A percentile compares a stretch with the other conserved stretches of the same genome.
Evolutionary conservation across 2,113 vertebrate species (phyloP).

Genomic region (Heterochromis multidens): DNA sequence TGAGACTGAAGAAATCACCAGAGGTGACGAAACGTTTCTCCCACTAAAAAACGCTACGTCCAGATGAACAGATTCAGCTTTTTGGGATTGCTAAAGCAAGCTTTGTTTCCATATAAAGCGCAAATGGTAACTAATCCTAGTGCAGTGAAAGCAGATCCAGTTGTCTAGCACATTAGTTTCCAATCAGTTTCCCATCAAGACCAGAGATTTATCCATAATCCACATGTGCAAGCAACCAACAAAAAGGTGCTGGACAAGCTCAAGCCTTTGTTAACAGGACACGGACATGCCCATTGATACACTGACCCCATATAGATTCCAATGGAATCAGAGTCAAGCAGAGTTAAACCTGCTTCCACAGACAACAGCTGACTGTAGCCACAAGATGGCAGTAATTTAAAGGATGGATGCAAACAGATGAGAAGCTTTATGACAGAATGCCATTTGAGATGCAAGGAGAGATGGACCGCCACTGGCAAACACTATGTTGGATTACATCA

Average conservation of each 20-base stretch:
- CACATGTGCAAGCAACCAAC: background rate
- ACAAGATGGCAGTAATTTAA: background rate
- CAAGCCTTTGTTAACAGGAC: background rate
- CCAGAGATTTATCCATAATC: too few species aligned
- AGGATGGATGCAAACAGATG: background rate
- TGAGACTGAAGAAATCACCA: too few species aligned
- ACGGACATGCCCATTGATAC: background rate
- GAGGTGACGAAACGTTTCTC: too few species aligned
- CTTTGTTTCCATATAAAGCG: too few species aligned
- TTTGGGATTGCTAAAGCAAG: too few species aligned
- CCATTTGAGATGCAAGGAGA: background rate
- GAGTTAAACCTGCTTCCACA: background rate
- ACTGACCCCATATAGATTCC: background rate
- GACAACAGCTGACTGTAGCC: background rate
- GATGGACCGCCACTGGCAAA: fast-evolving
- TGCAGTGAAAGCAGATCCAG: too few species aligned
- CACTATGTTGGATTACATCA: background rate
- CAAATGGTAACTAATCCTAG: too few species aligned
- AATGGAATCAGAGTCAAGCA: background rate
- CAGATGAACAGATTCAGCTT: too few species aligned
- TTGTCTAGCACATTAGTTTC: too few species aligned
- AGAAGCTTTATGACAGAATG: background rate
- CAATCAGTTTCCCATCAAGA: too few species aligned
- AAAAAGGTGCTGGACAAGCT: background rate
- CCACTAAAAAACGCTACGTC: too few species aligned